Base-by-base conservation (phyloP, 2,888 invertebrate genomes). In the Dicyrtoma fusca region DNA sequence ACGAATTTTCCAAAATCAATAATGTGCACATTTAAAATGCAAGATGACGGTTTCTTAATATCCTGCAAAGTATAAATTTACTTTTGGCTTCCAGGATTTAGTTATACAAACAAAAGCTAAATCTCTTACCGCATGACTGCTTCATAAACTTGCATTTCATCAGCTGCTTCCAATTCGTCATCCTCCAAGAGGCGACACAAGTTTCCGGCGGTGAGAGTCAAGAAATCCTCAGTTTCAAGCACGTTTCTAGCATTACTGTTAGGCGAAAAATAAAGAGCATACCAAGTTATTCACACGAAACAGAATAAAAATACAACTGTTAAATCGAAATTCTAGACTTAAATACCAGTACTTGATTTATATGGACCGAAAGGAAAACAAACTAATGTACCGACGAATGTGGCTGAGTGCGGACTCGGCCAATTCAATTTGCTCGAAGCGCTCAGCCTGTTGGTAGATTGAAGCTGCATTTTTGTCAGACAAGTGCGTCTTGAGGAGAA, bases 141-240 rank as follows among this genome's bases (percentile, higher is more conserved):
- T 34, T 70, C 69, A 62, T 70, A 70, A 19, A 70, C 49, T 53
- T 70, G 69, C 69, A 70, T 49, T n/a, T 70, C 69, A 42, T 70
- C 69, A 4, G 69, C 69, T 14, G 69, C 69, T 21, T 70, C 69
- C 17, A 70, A 17, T 13, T 70, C 69, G 21, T 70, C 69, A 42
- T 70, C 69, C 23, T 62, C 49, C 34, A 70, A 45, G 14, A 70
- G 51, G 6, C 62, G 45, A 42, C 69, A 70, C n/a, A 70, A 14
- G 25, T 62, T 62, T 17, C 34, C 17, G 13, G 69, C 25, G 17
- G 23, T 51, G 3, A 70, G 42, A 1, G 62, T 21, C 21, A 70
- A 25, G 62, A 70, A 70, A 19, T 70, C 69, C 17, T 70, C 69
- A 17, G 69, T 62, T 51, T 70, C 69, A 42, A 70, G 26, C 1